Percentiles rank a stretch among this genome's conserved stretches.
These are phyloP conservation scores for Phylloscopus whistleri DNA, from an alignment of 2,113 vertebrate genomes.

Conservation along the genomic window DNA sequence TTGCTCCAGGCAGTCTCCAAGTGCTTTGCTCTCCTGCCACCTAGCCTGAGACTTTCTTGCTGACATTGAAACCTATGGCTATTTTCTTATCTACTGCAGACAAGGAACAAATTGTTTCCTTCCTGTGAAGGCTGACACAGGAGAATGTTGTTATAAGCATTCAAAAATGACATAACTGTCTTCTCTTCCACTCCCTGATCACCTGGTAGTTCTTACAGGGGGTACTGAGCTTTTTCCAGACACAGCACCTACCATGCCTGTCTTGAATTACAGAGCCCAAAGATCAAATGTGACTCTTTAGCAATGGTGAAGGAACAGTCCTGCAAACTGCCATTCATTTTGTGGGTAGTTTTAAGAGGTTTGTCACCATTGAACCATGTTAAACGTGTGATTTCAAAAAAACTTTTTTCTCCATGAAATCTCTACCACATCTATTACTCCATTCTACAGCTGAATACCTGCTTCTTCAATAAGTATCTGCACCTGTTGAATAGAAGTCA, in stretches of 20 bases:
- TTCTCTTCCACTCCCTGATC: not conserved
- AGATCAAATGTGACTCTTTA: not conserved
- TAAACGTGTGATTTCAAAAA: not conserved
- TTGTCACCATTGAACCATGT: not conserved
- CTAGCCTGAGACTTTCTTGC: not conserved
- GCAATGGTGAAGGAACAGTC: not conserved
- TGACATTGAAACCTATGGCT: not conserved
- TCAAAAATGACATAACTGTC: not conserved
- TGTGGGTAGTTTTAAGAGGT: not conserved
- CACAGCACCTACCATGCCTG: not conserved
- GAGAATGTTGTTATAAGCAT: not conserved
- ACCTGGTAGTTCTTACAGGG: not conserved
- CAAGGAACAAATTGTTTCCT: not conserved
- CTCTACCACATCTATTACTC: not conserved
- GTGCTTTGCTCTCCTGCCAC: not conserved
- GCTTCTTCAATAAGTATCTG: not conserved
- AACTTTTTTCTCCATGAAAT: not conserved
- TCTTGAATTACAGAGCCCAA: not conserved
- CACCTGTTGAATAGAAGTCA: not conserved
- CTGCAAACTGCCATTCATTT: not conserved
- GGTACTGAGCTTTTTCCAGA: not conserved
- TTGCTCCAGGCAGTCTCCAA: not conserved
- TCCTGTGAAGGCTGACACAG: not conserved
- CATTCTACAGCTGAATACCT: not conserved
- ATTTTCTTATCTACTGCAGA: not conserved